Base-by-base conservation (phyloP, 1,140 invertebrate genomes). In the Drosophila truncata region DNA sequence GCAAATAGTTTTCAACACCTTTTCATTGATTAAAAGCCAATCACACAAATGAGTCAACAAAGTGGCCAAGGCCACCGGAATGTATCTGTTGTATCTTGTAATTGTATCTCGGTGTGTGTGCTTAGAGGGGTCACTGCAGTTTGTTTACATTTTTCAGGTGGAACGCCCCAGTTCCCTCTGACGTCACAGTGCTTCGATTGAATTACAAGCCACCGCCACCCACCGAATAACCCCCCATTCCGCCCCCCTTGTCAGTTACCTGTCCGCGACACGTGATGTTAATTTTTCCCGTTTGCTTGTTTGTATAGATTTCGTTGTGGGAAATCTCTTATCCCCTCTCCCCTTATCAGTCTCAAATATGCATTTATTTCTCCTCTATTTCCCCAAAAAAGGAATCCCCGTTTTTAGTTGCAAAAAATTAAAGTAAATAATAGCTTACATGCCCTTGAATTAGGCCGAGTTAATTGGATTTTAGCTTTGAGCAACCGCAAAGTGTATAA, bases 231-330 rank as follows among this genome's bases (percentile, higher is more conserved):
- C 46, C 31, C 39, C 18, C 27, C 37, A 25, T 23, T 25, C 49
- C 64, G 10, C 47, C 57, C 60, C 59, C 59, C 37, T 23, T 66
- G 52, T 47, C 52, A 50, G 50, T 74, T 78, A 75, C 65, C 82
- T 82, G 78, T 64, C 46, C 47, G 63, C 54, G 6, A 66, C 80
- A 86, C 79, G 83, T 86, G 84, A 87, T 65, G 75, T 58, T 27
- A 44, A 62, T 79, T 78, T 63, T 58, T 35, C 66, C 49, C 31
- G 41, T 60, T 66, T 6, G 20, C 50, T 41, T n/a, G 23, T 18
- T 57, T 57, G 46, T 20, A 11, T 69, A 10, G 11, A 25, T 69
- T 37, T 35, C 18, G 18, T 37, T 29, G 66, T 52, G 62, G 42
- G 65, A 65, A 49, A 64, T 31, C 59, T 65, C 44, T 18, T 27